Evolutionary conservation across 2,888 invertebrate species (phyloP).

Genomic region (Byasa hedistus): DNA sequence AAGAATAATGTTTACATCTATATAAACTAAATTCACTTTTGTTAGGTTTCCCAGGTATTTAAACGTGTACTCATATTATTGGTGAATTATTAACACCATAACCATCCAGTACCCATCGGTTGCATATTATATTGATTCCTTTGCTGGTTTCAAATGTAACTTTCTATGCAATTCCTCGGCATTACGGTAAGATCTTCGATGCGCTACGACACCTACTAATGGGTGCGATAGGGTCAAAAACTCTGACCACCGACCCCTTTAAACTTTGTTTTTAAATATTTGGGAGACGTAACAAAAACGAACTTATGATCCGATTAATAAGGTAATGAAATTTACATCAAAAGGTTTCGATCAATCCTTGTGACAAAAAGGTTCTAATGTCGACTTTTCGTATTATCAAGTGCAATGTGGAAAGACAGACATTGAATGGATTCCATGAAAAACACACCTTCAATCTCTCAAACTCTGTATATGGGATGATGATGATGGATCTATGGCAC

Average conservation of each 20-base stretch:
- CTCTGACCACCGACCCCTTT: not conserved
- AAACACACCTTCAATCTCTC: not conserved
- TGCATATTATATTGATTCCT: not conserved
- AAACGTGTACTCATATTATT: not conserved
- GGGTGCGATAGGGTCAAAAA: not conserved
- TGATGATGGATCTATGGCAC: conserved; percentile 1
- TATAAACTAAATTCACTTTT: conserved; percentile 2
- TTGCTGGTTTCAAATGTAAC: not conserved
- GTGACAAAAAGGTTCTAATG: not conserved
- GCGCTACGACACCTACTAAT: not conserved
- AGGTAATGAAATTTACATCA: conserved; percentile 1
- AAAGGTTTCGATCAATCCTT: not conserved
- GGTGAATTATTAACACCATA: not conserved
- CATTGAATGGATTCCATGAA: not conserved
- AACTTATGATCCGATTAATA: not conserved
- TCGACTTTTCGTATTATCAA: not conserved
- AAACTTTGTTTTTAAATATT: not conserved
- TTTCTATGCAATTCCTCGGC: too few relatives aligned
- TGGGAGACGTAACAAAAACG: not conserved
- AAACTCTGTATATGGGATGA: not conserved
- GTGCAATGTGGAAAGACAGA: not conserved
- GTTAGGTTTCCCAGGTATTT: not conserved
- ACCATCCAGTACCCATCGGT: not conserved
- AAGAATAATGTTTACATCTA: not conserved
- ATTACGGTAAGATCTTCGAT: not conserved